These are phyloP conservation scores for Achlya flavicornis DNA, from an alignment of 2,888 invertebrate genomes.

Conservation along the genomic window DNA sequence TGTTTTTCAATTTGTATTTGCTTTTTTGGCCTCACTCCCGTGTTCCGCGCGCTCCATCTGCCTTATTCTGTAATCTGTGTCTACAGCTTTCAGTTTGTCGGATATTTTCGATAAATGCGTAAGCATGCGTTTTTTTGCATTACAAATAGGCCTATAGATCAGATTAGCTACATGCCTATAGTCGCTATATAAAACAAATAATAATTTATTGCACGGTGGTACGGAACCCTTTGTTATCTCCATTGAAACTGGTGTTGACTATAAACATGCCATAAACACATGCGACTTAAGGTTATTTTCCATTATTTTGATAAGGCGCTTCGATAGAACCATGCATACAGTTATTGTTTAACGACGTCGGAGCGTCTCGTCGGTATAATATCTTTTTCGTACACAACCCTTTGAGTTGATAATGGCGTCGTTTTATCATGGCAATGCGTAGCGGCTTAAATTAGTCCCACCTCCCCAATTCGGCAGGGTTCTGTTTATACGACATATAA, in stretches of 20 bases:
- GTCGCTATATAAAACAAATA: neutral
- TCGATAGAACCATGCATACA: conserved; percentile 22
- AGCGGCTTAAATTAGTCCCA: conserved; percentile 57
- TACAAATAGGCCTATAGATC: too few species aligned
- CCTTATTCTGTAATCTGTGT: too few species aligned
- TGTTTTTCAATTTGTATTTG: too few species aligned
- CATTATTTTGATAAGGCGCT: conserved; percentile 8
- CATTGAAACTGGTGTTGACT: neutral
- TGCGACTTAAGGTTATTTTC: neutral
- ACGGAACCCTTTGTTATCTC: neutral
- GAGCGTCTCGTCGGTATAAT: conserved; percentile 39
- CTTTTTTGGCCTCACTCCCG: too few species aligned
- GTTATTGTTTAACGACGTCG: conserved; percentile 36
- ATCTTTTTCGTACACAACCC: conserved; percentile 42
- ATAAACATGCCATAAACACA: neutral
- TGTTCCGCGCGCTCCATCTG: too few species aligned
- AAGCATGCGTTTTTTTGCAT: too few species aligned
- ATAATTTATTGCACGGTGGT: neutral
- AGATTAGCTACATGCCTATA: too few species aligned
- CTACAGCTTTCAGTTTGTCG: too few species aligned
- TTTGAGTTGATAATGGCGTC: conserved; percentile 47
- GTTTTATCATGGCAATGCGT: conserved; percentile 49
- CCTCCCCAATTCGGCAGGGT: conserved; percentile 49
- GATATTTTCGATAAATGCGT: too few species aligned
- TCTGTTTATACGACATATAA: conserved; percentile 53